Evolutionary conservation across 2,113 vertebrate genomes (phyloP).

Genomic region (Proterorhinus semilunaris): DNA sequence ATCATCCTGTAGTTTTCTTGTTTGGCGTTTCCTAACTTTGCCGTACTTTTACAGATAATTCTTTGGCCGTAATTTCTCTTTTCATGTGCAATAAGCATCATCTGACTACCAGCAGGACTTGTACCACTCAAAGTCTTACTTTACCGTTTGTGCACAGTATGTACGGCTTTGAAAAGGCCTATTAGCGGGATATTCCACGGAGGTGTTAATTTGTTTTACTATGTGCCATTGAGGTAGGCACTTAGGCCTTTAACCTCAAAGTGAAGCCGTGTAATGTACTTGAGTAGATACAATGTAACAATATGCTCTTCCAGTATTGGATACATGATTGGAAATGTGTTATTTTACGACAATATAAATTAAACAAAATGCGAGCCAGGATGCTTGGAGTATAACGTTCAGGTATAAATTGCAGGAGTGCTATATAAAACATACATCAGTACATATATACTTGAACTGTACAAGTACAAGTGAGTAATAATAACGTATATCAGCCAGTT

Average conservation of each 20-base stretch:
- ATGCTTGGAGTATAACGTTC: too few relatives aligned
- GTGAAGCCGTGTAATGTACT: conserved; percentile 35
- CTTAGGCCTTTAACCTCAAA: conserved; percentile 65
- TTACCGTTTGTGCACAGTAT: conserved; percentile 45
- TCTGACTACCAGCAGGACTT: neutral
- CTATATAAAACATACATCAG: too few relatives aligned
- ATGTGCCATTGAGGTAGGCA: conserved; percentile 70
- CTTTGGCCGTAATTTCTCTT: neutral
- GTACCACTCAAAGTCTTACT: conserved; percentile 4
- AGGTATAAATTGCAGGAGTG: too few relatives aligned
- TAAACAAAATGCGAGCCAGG: too few relatives aligned
- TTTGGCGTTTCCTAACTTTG: too few relatives aligned
- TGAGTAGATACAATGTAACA: neutral
- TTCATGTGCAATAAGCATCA: neutral
- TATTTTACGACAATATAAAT: too few relatives aligned
- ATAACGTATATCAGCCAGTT: too few relatives aligned
- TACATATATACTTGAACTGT: too few relatives aligned
- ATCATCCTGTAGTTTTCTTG: too few relatives aligned
- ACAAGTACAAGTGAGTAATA: too few relatives aligned
- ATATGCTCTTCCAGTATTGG: neutral
- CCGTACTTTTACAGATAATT: too few relatives aligned
- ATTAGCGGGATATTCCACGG: conserved; percentile 58
- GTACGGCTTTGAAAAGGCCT: conserved; percentile 57
- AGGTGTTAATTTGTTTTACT: conserved; percentile 79
- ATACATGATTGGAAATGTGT: neutral